Conservation (phyloP, 1,140 invertebrate genomes). For the Danaus melanippus region DNA sequence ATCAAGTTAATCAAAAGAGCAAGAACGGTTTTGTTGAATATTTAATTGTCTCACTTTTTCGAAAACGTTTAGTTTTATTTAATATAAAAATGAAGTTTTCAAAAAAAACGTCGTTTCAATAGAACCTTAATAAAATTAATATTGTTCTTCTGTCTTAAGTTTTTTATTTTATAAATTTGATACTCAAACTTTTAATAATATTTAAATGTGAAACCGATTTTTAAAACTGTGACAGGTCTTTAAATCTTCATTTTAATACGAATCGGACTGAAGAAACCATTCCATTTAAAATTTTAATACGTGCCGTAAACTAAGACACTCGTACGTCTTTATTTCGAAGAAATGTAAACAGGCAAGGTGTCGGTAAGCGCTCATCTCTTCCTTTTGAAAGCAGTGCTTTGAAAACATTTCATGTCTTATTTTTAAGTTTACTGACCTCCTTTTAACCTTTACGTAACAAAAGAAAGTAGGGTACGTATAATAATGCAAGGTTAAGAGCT, state of each 20-base stretch:
- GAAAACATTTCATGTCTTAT: conserved; percentile 20
- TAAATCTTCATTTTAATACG: conserved; percentile 9
- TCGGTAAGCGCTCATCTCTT: conserved; percentile 20
- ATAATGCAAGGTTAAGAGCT: conserved; percentile 5
- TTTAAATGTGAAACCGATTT: no score
- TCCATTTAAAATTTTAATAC: conserved; percentile 16
- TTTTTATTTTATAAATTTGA: no score
- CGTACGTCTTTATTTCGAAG: conserved; percentile 19
- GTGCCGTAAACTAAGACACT: conserved; percentile 16
- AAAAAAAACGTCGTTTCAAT: no score
- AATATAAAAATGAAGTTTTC: no score
- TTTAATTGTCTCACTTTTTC: no score
- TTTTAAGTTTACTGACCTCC: conserved; percentile 17
- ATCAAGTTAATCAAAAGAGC: no score
- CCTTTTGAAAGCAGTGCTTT: conserved; percentile 19
- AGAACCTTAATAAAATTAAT: no score
- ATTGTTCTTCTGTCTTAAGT: no score
- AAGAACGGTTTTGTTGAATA: no score
- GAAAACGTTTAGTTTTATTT: no score
- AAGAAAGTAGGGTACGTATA: conserved; percentile 12
- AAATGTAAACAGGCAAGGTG: conserved; percentile 20
- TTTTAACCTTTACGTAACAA: conserved; percentile 18
- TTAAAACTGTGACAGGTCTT: no score
- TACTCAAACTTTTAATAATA: no score
- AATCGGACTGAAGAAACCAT: conserved; percentile 11